phyloP scores from a whole-genome alignment of 2,888 invertebrate species.

The Ornithoptera priamus region DNA sequence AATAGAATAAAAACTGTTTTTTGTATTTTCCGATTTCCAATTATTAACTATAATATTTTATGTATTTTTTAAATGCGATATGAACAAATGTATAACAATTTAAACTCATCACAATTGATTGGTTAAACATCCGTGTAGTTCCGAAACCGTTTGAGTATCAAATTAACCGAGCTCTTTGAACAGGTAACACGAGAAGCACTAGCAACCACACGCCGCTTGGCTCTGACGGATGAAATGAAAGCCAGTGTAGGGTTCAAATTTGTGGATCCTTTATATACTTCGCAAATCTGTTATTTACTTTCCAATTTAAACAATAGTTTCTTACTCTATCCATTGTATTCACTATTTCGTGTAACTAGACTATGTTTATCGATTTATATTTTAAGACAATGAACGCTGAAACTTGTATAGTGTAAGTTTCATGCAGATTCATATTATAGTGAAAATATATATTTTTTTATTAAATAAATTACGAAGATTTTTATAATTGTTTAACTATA shows the following conservation, averaged over 20 bases:
- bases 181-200: slow-evolving; percentile 27
- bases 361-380: no score
- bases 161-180: slow-evolving; percentile 30
- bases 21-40: no score
- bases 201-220: slow-evolving; percentile 28
- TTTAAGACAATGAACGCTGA: no score
- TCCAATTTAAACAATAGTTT: not conserved
- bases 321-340: not conserved
- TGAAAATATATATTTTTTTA: no score
- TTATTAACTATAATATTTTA: no score
- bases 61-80: not conserved
- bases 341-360: not conserved
- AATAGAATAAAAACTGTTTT: no score
- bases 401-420: no score
- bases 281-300: slow-evolving; percentile 14
- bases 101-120: slow-evolving; percentile 24
- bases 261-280: slow-evolving; percentile 13
- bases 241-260: slow-evolving; percentile 11
- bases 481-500: no score
- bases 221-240: slow-evolving; percentile 27
- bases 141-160: slow-evolving; percentile 24
- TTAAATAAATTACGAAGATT: no score
- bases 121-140: slow-evolving; percentile 24
- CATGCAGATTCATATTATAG: no score
- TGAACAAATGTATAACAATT: slow-evolving; percentile 13